Percentiles rank a stretch among this genome's conserved stretches.
phyloP scores from a whole-genome alignment of 2,113 vertebrate genomes.

The Sylvietta virens region DNA sequence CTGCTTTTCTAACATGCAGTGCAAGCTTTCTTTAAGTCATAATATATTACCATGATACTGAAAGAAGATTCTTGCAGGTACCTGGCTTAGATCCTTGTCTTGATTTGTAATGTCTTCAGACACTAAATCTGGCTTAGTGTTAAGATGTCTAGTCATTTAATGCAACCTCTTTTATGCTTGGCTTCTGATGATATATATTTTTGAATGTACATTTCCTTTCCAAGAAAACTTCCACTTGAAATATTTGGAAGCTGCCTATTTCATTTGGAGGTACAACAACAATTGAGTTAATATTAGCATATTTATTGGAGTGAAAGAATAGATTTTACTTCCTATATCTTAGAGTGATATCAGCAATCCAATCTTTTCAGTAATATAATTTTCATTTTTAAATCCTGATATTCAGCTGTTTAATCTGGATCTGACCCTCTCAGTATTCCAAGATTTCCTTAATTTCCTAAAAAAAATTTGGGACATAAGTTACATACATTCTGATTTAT shows the following conservation, averaged over 20 bases:
- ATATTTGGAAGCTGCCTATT: not conserved
- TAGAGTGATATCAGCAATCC: not conserved
- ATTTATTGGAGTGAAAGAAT: not conserved
- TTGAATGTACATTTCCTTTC: not conserved
- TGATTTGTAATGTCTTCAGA: not conserved
- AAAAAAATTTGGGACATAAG: not conserved
- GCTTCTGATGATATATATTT: not conserved
- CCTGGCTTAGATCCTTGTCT: not conserved
- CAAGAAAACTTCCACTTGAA: not conserved
- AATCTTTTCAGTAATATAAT: not conserved
- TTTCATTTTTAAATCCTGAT: not conserved
- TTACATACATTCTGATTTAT: rapidly evolving
- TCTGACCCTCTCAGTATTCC: not conserved
- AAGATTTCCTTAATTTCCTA: not conserved
- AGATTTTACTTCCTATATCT: not conserved
- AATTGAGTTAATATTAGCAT: not conserved
- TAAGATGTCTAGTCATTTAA: not conserved
- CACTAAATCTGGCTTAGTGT: not conserved
- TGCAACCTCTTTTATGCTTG: not conserved
- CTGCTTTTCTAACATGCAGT: not conserved
- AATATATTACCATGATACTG: rapidly evolving
- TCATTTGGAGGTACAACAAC: not conserved
- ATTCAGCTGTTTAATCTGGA: not conserved
- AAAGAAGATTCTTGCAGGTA: not conserved
- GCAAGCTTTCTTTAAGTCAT: not conserved